These are phyloP conservation scores for Crioceris asparagi DNA, from an alignment of 2,888 invertebrate species.

Conservation along the genomic window DNA sequence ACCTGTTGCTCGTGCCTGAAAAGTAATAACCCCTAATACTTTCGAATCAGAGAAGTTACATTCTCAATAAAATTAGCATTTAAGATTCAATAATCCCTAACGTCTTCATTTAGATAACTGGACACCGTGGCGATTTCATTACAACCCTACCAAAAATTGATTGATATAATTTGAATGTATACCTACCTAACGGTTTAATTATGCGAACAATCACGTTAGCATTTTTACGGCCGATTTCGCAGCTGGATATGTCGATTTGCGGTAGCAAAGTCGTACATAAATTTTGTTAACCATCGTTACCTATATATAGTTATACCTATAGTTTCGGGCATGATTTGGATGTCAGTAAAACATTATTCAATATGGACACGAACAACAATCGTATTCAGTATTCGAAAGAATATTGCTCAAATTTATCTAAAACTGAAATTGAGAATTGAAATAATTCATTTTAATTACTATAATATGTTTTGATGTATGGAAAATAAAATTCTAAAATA, in stretches of 20 bases:
- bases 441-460: too few species aligned
- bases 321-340: conserved; percentile 15
- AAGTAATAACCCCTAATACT: too few species aligned
- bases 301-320: conserved; percentile 16
- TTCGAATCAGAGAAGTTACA: too few species aligned
- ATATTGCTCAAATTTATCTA: background rate
- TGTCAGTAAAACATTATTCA: background rate
- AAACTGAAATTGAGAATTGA: too few species aligned
- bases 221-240: conserved; percentile 27
- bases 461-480: too few species aligned
- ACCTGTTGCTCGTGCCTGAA: too few species aligned
- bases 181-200: conserved; percentile 21
- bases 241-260: conserved; percentile 26
- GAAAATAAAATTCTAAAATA: too few species aligned
- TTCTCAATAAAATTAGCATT: too few species aligned
- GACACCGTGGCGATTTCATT: conserved; percentile 1
- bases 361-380: background rate
- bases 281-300: conserved; percentile 24
- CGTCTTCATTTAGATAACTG: too few species aligned
- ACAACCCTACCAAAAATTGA: conserved; percentile 1
- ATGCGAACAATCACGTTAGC: conserved; percentile 26
- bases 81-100: too few species aligned
- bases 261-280: conserved; percentile 25
- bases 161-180: conserved; percentile 16
- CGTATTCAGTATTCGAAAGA: too few species aligned